These are phyloP conservation scores for Protonibea diacanthus DNA, from an alignment of 2,797 vertebrate species.

Conservation along the genomic window DNA sequence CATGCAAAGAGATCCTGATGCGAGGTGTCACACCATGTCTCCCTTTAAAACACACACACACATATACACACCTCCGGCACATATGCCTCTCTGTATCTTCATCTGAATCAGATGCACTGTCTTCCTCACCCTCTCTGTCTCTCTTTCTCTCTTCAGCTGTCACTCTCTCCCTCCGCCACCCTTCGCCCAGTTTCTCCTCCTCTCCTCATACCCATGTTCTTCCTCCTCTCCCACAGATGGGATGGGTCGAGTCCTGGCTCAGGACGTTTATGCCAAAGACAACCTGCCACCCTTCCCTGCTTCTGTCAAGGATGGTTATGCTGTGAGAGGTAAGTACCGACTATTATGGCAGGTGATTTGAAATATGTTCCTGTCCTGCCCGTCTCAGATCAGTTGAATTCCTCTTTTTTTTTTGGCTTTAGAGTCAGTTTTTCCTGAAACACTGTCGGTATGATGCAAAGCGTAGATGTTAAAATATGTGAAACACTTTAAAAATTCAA, in stretches of 20 bases:
- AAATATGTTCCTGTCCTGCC: slow-evolving; percentile 19
- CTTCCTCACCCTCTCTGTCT: slow-evolving; percentile 37
- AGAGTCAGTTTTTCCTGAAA: neutral
- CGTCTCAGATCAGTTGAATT: neutral
- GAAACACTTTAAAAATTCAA: neutral
- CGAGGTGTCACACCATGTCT: slow-evolving; percentile 47
- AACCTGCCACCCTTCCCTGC: slow-evolving; percentile 99
- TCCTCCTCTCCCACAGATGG: slow-evolving; percentile 87
- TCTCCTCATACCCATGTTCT: slow-evolving; percentile 32
- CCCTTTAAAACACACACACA: slow-evolving; percentile 17
- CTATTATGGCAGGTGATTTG: neutral
- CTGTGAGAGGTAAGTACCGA: slow-evolving; percentile 92
- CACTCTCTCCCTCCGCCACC: slow-evolving; percentile 13
- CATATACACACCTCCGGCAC: slow-evolving; percentile 34
- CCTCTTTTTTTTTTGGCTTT: neutral
- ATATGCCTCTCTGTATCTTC: slow-evolving; percentile 52
- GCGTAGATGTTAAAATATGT: neutral
- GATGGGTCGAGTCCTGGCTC: slow-evolving; percentile 98
- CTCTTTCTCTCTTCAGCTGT: slow-evolving; percentile 40
- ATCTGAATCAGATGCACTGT: slow-evolving; percentile 39
- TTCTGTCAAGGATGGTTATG: slow-evolving; percentile 99
- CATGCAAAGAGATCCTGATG: slow-evolving; percentile 62
- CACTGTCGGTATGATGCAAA: neutral
- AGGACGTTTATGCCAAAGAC: slow-evolving; percentile 99
- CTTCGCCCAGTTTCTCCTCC: slow-evolving; percentile 9